A percentile compares a stretch with the other conserved stretches of the same genome.
Conservation (phyloP, 2,113 vertebrate genomes). For the Indicator maculatus region DNA sequence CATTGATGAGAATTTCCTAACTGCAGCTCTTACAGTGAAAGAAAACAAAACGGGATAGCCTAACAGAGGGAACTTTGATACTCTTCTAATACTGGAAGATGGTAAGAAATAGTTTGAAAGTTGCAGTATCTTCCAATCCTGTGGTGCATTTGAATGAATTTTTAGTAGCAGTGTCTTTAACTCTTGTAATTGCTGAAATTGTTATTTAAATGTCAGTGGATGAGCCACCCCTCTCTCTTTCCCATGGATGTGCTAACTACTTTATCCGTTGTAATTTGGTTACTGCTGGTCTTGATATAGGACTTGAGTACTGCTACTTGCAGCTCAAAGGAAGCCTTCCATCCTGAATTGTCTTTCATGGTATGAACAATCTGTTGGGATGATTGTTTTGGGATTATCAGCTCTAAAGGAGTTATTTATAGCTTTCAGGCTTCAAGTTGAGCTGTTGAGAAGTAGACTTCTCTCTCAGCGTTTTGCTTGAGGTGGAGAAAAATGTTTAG, state of each 20-base stretch:
- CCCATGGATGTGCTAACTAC: neutral
- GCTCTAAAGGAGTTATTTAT: neutral
- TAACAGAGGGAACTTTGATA: neutral
- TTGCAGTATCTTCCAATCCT: neutral
- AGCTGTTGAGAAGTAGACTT: neutral
- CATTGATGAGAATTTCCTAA: neutral
- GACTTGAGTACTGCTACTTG: neutral
- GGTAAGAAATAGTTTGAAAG: neutral
- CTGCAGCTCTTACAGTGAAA: neutral
- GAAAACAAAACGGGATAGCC: neutral
- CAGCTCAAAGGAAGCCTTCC: neutral
- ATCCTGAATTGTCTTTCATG: neutral
- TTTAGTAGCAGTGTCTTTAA: neutral
- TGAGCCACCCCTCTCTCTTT: neutral
- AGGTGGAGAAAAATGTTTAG: neutral
- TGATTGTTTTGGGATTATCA: conserved; percentile 3
- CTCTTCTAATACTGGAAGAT: neutral
- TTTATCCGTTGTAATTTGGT: neutral
- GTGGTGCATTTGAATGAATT: neutral
- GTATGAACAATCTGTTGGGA: neutral
- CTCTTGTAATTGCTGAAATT: neutral
- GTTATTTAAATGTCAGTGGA: neutral
- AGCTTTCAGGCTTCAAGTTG: conserved; percentile 6
- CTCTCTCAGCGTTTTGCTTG: neutral
- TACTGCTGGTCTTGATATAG: neutral